Evolutionary conservation across 2,888 invertebrate genomes (phyloP).

Genomic region (Trachelus troglodyta): DNA sequence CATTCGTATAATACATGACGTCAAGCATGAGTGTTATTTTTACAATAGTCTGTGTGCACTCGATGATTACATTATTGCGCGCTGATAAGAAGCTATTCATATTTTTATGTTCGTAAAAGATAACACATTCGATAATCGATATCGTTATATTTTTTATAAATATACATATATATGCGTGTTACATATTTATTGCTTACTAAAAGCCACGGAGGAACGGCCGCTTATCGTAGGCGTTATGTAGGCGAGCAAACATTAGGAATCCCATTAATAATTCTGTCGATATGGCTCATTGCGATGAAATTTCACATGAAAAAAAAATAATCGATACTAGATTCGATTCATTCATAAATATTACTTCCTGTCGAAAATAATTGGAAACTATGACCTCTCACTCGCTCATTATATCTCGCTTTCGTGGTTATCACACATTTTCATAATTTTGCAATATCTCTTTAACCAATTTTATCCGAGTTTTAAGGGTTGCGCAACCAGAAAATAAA

Average conservation of each 20-base stretch:
- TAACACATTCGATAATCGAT: neutral
- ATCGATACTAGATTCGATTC: neutral
- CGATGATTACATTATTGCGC: neutral
- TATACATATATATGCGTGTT: neutral
- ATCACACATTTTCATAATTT: neutral
- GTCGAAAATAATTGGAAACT: neutral
- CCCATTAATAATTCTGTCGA: neutral
- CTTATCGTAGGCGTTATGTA: neutral
- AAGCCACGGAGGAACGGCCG: neutral
- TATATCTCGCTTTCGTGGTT: neutral
- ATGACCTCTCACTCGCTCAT: neutral
- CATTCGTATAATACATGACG: neutral
- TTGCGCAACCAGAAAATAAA: neutral
- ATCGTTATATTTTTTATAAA: neutral
- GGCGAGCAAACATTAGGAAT: neutral
- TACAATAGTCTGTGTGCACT: neutral
- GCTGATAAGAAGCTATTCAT: neutral
- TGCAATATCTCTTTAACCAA: neutral
- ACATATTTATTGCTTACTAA: neutral
- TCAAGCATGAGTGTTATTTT: neutral
- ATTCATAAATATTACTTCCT: neutral
- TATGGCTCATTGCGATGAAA: neutral
- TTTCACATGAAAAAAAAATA: neutral
- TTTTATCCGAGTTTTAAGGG: neutral
- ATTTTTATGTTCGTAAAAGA: neutral